A percentile compares a stretch with the other conserved stretches of the same genome.
Conservation (phyloP, 1,140 invertebrate species). For the Babylonia areolata region DNA sequence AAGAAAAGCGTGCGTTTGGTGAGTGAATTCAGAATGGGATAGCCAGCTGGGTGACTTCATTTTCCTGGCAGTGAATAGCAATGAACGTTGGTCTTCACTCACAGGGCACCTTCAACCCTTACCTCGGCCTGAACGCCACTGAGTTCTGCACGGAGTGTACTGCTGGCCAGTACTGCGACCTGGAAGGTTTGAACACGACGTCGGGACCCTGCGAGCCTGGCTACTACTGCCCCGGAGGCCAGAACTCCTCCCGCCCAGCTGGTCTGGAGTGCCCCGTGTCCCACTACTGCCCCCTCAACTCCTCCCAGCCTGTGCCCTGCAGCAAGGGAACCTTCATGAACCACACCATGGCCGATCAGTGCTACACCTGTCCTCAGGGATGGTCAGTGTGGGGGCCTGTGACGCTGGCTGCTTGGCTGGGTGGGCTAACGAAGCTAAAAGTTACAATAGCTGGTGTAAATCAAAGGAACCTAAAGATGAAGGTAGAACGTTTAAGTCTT, state of each 20-base stretch:
- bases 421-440: no score
- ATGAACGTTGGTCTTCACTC: constrained; percentile 10
- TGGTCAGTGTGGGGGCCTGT: constrained; percentile 58
- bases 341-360: constrained; percentile 64
- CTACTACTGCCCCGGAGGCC: constrained; percentile 69
- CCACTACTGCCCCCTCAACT: constrained; percentile 68
- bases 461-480: neutral
- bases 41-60: neutral
- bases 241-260: constrained; percentile 62
- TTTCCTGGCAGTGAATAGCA: neutral
- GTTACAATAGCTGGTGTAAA: no score
- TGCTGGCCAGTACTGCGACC: constrained; percentile 63
- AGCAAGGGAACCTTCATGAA: constrained; percentile 72
- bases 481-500: no score
- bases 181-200: constrained; percentile 63
- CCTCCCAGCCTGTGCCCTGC: constrained; percentile 64
- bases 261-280: constrained; percentile 58
- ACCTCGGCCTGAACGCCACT: constrained; percentile 57
- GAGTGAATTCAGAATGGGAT: no score
- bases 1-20: no score
- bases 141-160: constrained; percentile 63
- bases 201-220: constrained; percentile 66
- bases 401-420: no score
- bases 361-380: constrained; percentile 69
- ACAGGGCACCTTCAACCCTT: constrained; percentile 70